Evolutionary conservation across 2,888 invertebrate genomes (phyloP), one percentile per base, ranked within the genome.

Genomic region (Pemphredon lugubris): DNA sequence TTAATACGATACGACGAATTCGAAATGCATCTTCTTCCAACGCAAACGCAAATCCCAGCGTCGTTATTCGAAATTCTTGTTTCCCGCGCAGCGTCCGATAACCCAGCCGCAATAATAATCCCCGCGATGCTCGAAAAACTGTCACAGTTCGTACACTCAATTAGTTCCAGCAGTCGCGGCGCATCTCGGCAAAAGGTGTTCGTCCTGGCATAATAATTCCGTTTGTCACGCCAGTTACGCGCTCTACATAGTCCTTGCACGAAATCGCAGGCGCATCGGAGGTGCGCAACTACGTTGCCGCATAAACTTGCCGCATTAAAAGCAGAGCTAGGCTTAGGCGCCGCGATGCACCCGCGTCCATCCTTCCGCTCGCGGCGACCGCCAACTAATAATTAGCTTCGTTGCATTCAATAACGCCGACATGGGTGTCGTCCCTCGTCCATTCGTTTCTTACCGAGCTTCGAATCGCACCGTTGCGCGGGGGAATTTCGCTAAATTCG

Each of bases 171-270:
- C 54, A 77, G 71, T 44, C 45, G 63, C 37, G 30, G 53, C 37
- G 57, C 44, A 66, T 70, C 58, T 47, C 65, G 48, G 58, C 64
- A 75, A 7, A 26, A 75, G 61, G 69, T 61, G 76, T 73, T 76
- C 69, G 79, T 75, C 82, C 73, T 84, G 73, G 81, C 81, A 79
- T 80, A 77, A 83, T 82, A 82, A 84, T 82, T 84, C 82, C 79
- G 77, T 81, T 71, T 81, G 82, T 83, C 82, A 77, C 77, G 79
- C 79, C 79, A 82, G 84, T 86, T 85, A 83, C 84, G 84, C 83
- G 83, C 82, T 84, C 83, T 79, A 87, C 80, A 84, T 83, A 82
- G 75, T n/a, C 80, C 82, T 77, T 32, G 20, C 63, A 47, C 42
- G 50, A 61, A 42, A 66, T 66, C 34, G 40, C 55, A 34, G 44